Evolutionary conservation across 2,888 invertebrate genomes (phyloP), one percentile per base, ranked within the genome.

Genomic region (Lasius fuliginosus): DNA sequence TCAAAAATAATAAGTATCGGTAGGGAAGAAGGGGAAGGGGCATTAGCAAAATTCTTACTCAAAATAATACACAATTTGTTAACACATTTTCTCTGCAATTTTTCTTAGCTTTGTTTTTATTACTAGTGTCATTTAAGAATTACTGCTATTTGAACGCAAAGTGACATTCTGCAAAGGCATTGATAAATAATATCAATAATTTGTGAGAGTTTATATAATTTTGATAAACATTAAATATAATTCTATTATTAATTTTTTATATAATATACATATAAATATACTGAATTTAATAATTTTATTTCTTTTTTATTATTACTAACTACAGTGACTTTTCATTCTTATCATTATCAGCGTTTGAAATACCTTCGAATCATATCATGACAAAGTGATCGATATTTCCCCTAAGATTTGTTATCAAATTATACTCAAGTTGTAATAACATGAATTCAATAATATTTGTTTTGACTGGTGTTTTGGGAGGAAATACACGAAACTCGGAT

Each of bases 371-470:
- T 53, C 8, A 53, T 53, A 8, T 49, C 1, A 49, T 6, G 8
- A 1, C 49, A 53, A 53, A 53, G n/a, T 53, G 18, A 49, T n/a
- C 8, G n/a, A 53, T 53, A 53, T n/a, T 0, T 53, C 8, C n/a
- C 0, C 12, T n/a, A 18, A 60, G 18, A 74, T 42, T 62, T 56
- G 36, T 71, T 40, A 30, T 42, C 9, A 30, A 9, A 23, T 73
- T 3, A 12, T 18, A n/a, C 15, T 30, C 30, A 42, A 30, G 30
- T 62, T 74, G 11, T 68, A 11, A 33, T 56, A 11, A 60, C 12
- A 27, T 11, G 12, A 62, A 74, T 27, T 60, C 12, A 62, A 74
- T 42, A 42, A 42, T 74, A 74, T 40, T 74, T 62, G 27, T 18
- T 8, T 56, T 33, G 12, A 3, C 30, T 49, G n/a, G 8, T 12